Evolutionary conservation across 2,113 vertebrate genomes (phyloP).

Genomic region (Podiceps cristatus): DNA sequence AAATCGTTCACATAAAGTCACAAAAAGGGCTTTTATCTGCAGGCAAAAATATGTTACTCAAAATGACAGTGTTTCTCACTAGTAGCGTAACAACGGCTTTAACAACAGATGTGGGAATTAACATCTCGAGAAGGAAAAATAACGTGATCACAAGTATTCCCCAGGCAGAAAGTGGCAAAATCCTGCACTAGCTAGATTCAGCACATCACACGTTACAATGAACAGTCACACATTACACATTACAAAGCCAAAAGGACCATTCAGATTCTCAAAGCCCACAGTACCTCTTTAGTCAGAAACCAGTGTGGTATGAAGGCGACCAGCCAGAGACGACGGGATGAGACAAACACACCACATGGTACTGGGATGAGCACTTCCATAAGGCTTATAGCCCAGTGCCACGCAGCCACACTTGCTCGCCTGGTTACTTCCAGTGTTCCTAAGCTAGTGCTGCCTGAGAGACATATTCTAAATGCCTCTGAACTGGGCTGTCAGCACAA

Average conservation of each 20-base stretch:
- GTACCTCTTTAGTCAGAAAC: neutral
- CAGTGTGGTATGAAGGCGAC: neutral
- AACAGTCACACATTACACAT: too few species aligned
- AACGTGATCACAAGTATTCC: neutral
- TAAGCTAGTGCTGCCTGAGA: accelerated
- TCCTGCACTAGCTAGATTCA: neutral
- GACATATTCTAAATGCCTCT: neutral
- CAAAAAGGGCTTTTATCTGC: neutral
- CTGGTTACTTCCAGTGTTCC: neutral
- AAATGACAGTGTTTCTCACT: neutral
- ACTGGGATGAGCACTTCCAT: neutral
- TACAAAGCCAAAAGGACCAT: neutral
- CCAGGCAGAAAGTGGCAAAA: neutral
- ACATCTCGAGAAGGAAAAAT: neutral
- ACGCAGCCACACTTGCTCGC: neutral
- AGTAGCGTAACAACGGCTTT: neutral
- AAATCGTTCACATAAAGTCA: neutral
- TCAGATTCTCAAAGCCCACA: neutral
- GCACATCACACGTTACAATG: neutral
- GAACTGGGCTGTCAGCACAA: neutral
- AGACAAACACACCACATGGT: neutral
- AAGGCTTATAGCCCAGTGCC: accelerated
- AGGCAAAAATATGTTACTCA: neutral
- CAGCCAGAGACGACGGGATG: neutral
- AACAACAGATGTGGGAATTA: neutral